phyloP scores from a whole-genome alignment of 2,888 invertebrate genomes.

The Brachypalpus laphriformis region DNA sequence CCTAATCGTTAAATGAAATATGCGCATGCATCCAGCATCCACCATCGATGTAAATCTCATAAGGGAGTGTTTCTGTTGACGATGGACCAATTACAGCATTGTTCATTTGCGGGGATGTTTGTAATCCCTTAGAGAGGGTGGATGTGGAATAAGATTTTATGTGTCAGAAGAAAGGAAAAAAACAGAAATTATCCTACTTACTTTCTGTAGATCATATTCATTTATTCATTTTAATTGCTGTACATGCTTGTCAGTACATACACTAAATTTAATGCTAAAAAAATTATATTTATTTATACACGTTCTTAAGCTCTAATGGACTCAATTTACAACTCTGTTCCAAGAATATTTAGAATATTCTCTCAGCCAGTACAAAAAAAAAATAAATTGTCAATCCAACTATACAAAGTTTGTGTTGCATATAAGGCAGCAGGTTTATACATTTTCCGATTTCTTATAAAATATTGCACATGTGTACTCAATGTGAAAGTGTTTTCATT shows the following conservation, averaged over 20 bases:
- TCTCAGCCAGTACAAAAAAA: slow-evolving; percentile 15
- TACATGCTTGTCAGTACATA: background rate
- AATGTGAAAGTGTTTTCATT: background rate
- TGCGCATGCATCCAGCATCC: slow-evolving; percentile 29
- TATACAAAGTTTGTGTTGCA: slow-evolving; percentile 25
- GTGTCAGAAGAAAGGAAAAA: background rate
- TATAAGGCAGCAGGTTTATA: slow-evolving; percentile 50
- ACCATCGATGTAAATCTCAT: background rate
- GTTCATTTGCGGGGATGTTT: background rate
- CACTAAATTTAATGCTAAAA: background rate
- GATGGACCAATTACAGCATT: background rate
- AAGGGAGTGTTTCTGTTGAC: slow-evolving; percentile 17
- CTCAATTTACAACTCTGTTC: slow-evolving; percentile 35
- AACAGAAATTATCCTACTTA: background rate
- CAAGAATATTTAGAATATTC: slow-evolving; percentile 12
- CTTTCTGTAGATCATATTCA: background rate
- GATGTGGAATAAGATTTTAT: background rate
- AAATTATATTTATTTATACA: background rate
- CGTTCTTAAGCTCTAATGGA: slow-evolving; percentile 54
- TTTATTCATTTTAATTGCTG: background rate
- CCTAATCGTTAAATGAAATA: slow-evolving; percentile 11
- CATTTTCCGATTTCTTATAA: slow-evolving; percentile 8
- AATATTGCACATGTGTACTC: background rate
- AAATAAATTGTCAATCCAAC: slow-evolving; percentile 4
- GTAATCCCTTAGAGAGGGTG: background rate